Evolutionary conservation across 2,113 vertebrate genomes (phyloP).

Genomic region (Castor canadensis): DNA sequence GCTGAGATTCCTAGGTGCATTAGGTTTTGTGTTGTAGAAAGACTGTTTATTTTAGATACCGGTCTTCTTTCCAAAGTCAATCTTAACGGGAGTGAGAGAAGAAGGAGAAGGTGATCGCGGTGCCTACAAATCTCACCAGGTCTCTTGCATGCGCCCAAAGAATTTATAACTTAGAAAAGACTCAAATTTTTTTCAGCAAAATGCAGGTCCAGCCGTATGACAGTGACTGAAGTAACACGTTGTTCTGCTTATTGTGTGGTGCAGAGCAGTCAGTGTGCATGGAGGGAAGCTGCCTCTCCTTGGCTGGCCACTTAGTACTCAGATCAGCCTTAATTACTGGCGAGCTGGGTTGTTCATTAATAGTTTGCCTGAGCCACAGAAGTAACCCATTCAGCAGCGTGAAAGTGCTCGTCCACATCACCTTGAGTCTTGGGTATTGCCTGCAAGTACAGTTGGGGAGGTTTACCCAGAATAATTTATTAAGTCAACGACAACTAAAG

Average conservation of each 20-base stretch:
- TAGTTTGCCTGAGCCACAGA: neutral
- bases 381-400: neutral
- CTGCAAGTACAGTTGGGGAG: neutral
- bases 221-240: neutral
- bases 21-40: slow-evolving; percentile 54
- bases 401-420: neutral
- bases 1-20: slow-evolving; percentile 45
- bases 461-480: neutral
- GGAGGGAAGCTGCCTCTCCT: neutral
- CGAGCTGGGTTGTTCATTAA: slow-evolving; percentile 21
- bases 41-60: slow-evolving; percentile 76
- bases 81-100: neutral
- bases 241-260: neutral
- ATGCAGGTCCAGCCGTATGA: neutral
- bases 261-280: neutral
- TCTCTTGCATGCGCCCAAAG: neutral
- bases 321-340: slow-evolving; percentile 40
- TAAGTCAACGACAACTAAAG: neutral
- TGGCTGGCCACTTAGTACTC: slow-evolving; percentile 1
- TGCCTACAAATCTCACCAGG: neutral
- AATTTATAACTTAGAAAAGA: slow-evolving; percentile 35
- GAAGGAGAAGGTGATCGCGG: neutral
- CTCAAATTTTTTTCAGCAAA: neutral
- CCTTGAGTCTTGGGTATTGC: neutral
- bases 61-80: slow-evolving; percentile 57